Evolutionary conservation across 37 sponge, comb jelly and placozoan genomes (phyloP), one percentile per base, ranked within the genome.

Genomic region (Axinella damicornis): DNA sequence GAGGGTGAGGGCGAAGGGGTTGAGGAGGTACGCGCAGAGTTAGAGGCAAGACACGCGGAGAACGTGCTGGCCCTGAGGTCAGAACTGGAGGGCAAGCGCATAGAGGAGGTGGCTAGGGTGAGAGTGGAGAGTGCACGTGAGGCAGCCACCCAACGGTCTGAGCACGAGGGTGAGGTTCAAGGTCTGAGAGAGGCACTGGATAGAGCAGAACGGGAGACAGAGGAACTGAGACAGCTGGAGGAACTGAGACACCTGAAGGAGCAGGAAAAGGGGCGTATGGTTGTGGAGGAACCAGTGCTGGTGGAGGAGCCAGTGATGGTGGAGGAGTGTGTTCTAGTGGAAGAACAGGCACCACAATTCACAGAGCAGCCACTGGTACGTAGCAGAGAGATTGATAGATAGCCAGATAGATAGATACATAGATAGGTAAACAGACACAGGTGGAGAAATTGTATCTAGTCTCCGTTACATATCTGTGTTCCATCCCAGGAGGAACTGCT

Each of bases 1-100:
- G 19, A 30, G 2, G 69, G 6, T 9, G 30, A 68, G 62, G 62
- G 12, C 0, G 61, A n/a, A 11, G 35, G 30, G 17, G 22, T 25
- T 57, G 37, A 5, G 22, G 69, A 68, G 31, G 53, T n/a, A 30
- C 21, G 68, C 34, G 69, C 81, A 11, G 81, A 80, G 57, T 28
- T 46, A 38, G 81, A 80, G 57, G 31, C 46, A 4, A 46, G 46
- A 46, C 46, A 46, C 9, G 46, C 46, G 46, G 25, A 79, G 0
- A 28, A 75, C 27, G 17, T 30, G 56, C 38, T 39, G 21, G 64
- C 64, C 28, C 18, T 77, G 22, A 5, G 57, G 35, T 53, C 24
- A 2, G 37, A 38, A 28, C 20, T 77, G 65, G 78, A 77, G 64
- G 28, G 21, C 16, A 34, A 27, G 12, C 37, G 62, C 53, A 30